Evolutionary conservation across 2,888 invertebrate genomes (phyloP).

Genomic region (Cataglyphis rosenhaueri): DNA sequence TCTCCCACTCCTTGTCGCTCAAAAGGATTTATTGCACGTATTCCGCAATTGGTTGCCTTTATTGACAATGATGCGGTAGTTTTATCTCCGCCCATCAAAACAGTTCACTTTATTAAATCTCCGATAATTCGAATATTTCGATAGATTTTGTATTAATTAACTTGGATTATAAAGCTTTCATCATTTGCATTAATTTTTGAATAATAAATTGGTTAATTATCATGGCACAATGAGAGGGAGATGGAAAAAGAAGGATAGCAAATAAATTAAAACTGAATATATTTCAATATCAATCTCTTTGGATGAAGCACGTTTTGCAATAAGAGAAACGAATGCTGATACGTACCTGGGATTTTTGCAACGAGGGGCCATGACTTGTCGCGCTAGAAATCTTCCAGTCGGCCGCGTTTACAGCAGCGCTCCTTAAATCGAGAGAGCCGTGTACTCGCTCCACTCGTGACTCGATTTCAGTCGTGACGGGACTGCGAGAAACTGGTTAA

Average conservation of each 20-base stretch:
- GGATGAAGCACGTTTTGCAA: constrained; percentile 1
- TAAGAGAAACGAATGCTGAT: constrained; percentile 9
- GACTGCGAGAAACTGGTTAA: constrained; percentile 62
- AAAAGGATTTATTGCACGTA: constrained; percentile 40
- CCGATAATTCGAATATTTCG: not conserved
- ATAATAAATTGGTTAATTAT: not conserved
- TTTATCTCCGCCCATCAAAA: constrained; percentile 17
- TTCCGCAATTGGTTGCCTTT: constrained; percentile 39
- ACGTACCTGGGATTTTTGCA: constrained; percentile 18
- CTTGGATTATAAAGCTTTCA: not conserved
- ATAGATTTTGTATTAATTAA: not conserved
- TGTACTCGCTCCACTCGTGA: constrained; percentile 61
- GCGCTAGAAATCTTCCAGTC: constrained; percentile 57
- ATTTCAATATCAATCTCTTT: not conserved
- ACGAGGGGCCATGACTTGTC: constrained; percentile 38
- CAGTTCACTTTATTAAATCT: constrained; percentile 6
- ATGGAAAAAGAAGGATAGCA: not conserved
- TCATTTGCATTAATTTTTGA: not conserved
- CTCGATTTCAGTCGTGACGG: constrained; percentile 71
- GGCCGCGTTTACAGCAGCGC: constrained; percentile 52
- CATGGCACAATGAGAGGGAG: too few relatives aligned
- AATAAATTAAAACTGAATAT: not conserved
- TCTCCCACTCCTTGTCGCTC: constrained; percentile 20
- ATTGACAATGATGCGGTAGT: constrained; percentile 39
- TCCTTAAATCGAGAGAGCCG: constrained; percentile 58